Evolutionary conservation across 2,797 vertebrate species (phyloP).

Genomic region (Trichosurus vulpecula): DNA sequence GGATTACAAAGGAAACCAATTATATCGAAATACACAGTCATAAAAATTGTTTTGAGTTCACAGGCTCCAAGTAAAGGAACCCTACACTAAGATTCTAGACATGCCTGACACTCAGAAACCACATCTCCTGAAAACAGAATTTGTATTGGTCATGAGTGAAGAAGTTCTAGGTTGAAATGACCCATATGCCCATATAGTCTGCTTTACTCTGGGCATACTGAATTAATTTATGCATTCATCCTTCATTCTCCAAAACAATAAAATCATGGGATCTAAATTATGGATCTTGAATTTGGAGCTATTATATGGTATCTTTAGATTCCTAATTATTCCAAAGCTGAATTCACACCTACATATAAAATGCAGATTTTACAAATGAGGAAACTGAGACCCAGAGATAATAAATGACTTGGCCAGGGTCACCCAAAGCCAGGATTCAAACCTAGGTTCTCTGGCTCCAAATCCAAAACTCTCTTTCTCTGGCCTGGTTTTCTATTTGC

Average conservation of each 20-base stretch:
- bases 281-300: not conserved
- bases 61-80: conserved; percentile 16
- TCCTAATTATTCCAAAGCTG: not conserved
- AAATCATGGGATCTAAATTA: not conserved
- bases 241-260: not conserved
- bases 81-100: not conserved
- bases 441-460: not conserved
- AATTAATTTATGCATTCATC: conserved; percentile 38
- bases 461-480: not conserved
- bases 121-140: conserved; percentile 38
- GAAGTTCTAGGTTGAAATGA: conserved; percentile 47
- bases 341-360: conserved; percentile 15
- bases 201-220: not conserved
- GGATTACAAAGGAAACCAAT: not conserved
- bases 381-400: not conserved
- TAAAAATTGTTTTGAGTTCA: no score
- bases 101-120: conserved; percentile 8
- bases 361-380: conserved; percentile 33
- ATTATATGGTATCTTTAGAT: not conserved
- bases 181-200: conserved; percentile 8
- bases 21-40: not conserved
- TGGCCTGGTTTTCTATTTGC: conserved; percentile 22
- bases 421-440: not conserved
- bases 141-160: conserved; percentile 5
- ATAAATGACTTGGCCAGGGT: not conserved